phyloP scores from a whole-genome alignment of 2,888 invertebrate genomes.

The Luffia ferchaultella region DNA sequence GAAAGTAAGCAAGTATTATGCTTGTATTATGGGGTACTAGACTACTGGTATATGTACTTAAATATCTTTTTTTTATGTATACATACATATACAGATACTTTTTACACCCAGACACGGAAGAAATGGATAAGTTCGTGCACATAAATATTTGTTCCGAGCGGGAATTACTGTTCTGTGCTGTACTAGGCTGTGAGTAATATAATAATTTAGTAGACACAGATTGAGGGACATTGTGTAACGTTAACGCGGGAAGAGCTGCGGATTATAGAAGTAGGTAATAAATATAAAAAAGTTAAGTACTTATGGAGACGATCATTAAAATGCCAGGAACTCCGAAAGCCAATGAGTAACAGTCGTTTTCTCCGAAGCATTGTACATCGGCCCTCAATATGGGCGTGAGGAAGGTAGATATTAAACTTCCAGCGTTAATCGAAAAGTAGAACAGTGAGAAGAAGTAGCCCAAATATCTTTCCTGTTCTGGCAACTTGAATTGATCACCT shows the following conservation, averaged over 20 bases:
- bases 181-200: too few species aligned
- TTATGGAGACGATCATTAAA: constrained; percentile 82
- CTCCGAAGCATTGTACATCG: constrained; percentile 79
- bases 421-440: constrained; percentile 93
- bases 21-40: too few species aligned
- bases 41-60: too few species aligned
- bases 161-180: too few species aligned
- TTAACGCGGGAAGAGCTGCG: neutral
- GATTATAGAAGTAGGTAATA: neutral
- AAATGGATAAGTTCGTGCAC: too few species aligned
- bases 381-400: constrained; percentile 87
- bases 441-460: constrained; percentile 92
- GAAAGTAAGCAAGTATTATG: too few species aligned
- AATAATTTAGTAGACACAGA: too few species aligned
- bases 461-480: constrained; percentile 80
- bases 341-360: constrained; percentile 79
- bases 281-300: constrained; percentile 53
- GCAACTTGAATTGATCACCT: constrained; percentile 89
- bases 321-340: constrained; percentile 92
- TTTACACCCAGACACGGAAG: too few species aligned
- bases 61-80: too few species aligned
- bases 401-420: constrained; percentile 87
- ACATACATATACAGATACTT: too few species aligned
- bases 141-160: too few species aligned
- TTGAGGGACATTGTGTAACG: too few species aligned